phyloP scores from a whole-genome alignment of 2,888 invertebrate genomes.

The Mycalesis mineus region DNA sequence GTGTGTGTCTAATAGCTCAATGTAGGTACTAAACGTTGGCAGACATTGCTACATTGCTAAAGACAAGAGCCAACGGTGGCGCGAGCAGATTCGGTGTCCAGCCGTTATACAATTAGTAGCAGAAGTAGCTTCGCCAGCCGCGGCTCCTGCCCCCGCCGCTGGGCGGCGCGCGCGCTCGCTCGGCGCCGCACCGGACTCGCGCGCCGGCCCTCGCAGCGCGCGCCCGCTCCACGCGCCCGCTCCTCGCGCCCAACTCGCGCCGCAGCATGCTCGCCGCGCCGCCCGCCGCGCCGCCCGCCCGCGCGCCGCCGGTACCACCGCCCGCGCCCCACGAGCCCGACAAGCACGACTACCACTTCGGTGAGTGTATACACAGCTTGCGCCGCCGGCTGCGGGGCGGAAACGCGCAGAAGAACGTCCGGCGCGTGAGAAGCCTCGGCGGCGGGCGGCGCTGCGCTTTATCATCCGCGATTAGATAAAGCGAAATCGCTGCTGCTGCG shows the following conservation, averaged over 20 bases:
- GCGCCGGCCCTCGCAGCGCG: slow-evolving; percentile 49
- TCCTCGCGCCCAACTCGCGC: slow-evolving; percentile 40
- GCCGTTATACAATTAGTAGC: no score
- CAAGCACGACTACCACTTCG: slow-evolving; percentile 61
- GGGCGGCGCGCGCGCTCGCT: slow-evolving; percentile 27
- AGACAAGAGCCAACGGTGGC: no score
- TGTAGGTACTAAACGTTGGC: no score
- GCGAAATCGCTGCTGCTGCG: slow-evolving; percentile 47
- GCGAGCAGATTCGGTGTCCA: no score
- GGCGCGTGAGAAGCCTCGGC: slow-evolving; percentile 14
- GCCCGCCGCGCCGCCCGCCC: slow-evolving; percentile 31
- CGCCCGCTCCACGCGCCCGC: slow-evolving; percentile 39
- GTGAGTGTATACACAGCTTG: slow-evolving; percentile 48
- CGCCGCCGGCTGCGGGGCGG: background rate
- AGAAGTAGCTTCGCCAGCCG: background rate
- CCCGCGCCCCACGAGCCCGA: slow-evolving; percentile 33
- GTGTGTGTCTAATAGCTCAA: no score
- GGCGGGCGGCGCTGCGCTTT: slow-evolving; percentile 34
- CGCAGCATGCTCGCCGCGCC: slow-evolving; percentile 17
- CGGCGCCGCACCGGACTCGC: slow-evolving; percentile 37
- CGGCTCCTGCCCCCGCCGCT: slow-evolving; percentile 21
- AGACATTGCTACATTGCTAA: no score
- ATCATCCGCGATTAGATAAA: slow-evolving; percentile 69
- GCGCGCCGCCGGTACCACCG: slow-evolving; percentile 40
- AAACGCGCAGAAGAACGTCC: background rate